Conservation (phyloP, 2,888 invertebrate genomes). For the Drosophila koepferae region DNA sequence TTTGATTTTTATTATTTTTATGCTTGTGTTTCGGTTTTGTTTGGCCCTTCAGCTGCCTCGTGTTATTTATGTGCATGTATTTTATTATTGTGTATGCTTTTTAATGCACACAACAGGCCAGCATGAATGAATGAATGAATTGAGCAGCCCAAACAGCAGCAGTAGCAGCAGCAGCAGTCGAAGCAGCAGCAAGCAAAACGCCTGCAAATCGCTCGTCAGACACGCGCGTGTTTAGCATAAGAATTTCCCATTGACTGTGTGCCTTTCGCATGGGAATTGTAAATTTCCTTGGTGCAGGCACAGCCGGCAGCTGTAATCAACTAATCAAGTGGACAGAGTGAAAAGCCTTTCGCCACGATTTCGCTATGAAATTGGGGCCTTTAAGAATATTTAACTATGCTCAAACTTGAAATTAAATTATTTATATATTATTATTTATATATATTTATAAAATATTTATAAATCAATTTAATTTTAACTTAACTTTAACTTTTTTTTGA, state of each 20-base stretch:
- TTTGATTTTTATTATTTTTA: conserved; percentile 76
- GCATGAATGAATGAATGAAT: background rate
- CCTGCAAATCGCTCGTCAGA: conserved; percentile 66
- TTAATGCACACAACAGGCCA: conserved; percentile 41
- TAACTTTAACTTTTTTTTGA: too few species aligned
- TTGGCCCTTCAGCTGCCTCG: conserved; percentile 43
- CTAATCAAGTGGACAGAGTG: conserved; percentile 34
- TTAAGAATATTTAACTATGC: background rate
- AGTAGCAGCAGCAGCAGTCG: conserved; percentile 15
- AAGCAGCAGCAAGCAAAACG: conserved; percentile 48
- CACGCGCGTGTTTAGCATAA: conserved; percentile 74
- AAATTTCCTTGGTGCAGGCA: conserved; percentile 34
- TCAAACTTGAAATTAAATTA: background rate
- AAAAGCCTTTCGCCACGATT: conserved; percentile 27
- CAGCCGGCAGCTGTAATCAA: conserved; percentile 32
- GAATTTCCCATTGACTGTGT: conserved; percentile 52
- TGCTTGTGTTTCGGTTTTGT: conserved; percentile 29
- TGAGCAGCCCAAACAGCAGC: conserved; percentile 9
- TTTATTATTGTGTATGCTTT: conserved; percentile 64
- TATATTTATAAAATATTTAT: background rate
- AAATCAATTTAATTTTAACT: background rate
- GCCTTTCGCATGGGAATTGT: conserved; percentile 63
- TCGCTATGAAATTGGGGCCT: background rate
- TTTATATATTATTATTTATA: too few species aligned
- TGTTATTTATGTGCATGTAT: conserved; percentile 75